Conservation (phyloP, 2,888 invertebrate species). For the Acrobasis suavella region DNA sequence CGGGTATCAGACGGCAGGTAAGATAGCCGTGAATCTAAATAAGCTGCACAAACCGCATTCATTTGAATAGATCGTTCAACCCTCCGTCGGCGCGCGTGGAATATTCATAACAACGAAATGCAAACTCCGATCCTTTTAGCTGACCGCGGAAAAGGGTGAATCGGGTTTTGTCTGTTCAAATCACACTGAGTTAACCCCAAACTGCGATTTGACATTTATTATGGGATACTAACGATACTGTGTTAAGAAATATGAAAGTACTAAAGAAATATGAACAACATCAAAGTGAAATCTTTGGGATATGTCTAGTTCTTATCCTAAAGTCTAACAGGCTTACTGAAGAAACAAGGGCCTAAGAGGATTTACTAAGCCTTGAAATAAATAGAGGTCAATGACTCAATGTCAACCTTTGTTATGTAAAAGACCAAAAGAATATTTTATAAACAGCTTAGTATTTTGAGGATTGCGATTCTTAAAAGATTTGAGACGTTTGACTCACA, state of each 20-base stretch:
- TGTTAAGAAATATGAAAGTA: too few relatives aligned
- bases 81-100: slow-evolving; percentile 3
- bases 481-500: too few relatives aligned
- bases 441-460: background rate
- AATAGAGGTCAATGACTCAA: background rate
- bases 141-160: too few relatives aligned
- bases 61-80: slow-evolving; percentile 16
- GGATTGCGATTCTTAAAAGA: background rate
- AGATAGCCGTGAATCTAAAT: slow-evolving; percentile 12
- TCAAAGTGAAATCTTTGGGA: background rate
- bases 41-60: slow-evolving; percentile 12
- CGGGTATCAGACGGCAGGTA: background rate
- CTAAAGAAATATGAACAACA: too few relatives aligned
- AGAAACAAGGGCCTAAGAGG: background rate
- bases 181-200: too few relatives aligned
- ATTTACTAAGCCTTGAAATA: background rate
- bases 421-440: background rate
- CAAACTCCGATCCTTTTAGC: too few relatives aligned
- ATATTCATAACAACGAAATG: slow-evolving; percentile 14
- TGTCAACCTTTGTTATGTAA: background rate
- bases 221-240: too few relatives aligned
- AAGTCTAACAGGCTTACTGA: background rate
- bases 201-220: too few relatives aligned
- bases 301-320: background rate
- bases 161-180: too few relatives aligned